Evolutionary conservation across 2,797 vertebrate genomes (phyloP), one percentile per base, ranked within the genome.

Genomic region (Perodicticus potto): DNA sequence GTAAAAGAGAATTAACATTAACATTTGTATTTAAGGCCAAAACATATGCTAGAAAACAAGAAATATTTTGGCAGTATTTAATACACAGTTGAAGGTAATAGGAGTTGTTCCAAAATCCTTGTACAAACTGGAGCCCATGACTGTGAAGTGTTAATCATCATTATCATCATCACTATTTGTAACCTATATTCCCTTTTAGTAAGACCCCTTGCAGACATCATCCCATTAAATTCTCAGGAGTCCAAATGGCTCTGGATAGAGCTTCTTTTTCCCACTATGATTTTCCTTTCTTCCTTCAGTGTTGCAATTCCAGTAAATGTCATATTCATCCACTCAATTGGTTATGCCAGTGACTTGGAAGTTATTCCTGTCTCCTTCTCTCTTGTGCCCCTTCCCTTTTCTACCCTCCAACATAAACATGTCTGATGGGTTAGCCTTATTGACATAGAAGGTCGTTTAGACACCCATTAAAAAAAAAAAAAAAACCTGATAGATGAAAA

Each of bases 11-110:
- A 95, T 81, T 96, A 96, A 86, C 74, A 86, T 81, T 86, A 89
- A 96, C 95, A 95, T 97, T 97, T 97, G 95, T 93, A 89, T 97
- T 96, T 95, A 94, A 80, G 83, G 81, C 74, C 86, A 96, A 96
- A 96, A 96, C 76, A 96, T 88, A 92, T 40, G 67, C 83, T 94
- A 77, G 91, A 16, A 4, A 91, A 63, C 45, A 85, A 93, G 92
- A 96, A 95, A 94, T 45, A 95, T 77, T 90, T 92, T 90, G 73
- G 87, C 34, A 67, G 63, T 74, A 67, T 89, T 95, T 78, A 84
- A 34, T 74, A 63, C 11, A 8, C 27, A 81, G 59, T 25, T 93
- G 85, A 95, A 94, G 32, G 69, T 85, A 89, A 37, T 27, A 57
- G 32, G 63, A 92, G 65, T 77, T 13, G 2, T 86, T 83, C 78